A percentile compares a stretch with the other conserved stretches of the same genome.
phyloP scores from a whole-genome alignment of 2,888 invertebrate species.

The Romanomermis culicivorax region DNA sequence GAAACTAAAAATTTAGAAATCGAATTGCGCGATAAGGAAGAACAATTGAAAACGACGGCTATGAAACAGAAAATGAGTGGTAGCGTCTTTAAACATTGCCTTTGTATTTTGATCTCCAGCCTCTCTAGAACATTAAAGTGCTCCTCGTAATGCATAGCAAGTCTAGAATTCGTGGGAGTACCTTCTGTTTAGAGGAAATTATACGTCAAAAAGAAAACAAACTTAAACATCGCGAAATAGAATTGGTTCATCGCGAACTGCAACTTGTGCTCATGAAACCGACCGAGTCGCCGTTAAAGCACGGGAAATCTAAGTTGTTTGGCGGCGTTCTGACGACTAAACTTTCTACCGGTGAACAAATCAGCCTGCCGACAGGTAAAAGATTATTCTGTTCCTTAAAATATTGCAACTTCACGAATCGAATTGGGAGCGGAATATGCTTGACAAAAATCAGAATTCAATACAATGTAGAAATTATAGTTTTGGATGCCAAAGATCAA shows the following conservation, averaged over 20 bases:
- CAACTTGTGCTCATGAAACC: background rate
- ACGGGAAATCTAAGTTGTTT: background rate
- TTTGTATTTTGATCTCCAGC: background rate
- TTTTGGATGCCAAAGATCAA: too few species aligned
- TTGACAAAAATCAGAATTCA: too few species aligned
- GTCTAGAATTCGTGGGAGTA: background rate
- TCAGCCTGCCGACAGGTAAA: conserved; percentile 1
- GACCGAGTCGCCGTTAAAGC: background rate
- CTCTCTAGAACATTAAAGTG: background rate
- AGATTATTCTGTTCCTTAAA: background rate
- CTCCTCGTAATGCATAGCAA: background rate
- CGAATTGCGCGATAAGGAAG: conserved; percentile 3
- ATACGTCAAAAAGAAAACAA: conserved; percentile 70
- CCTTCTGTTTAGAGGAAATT: conserved; percentile 35
- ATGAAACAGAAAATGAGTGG: background rate
- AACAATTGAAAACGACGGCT: background rate
- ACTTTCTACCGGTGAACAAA: background rate
- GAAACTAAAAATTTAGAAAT: conserved; percentile 70
- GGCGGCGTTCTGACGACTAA: background rate
- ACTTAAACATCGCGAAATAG: conserved; percentile 62
- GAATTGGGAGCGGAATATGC: too few species aligned
- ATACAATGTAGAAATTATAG: too few species aligned
- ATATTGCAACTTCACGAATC: too few species aligned
- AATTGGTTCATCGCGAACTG: conserved; percentile 40
- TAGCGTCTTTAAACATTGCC: background rate